A percentile compares a stretch with the other conserved stretches of the same genome.
phyloP scores from a whole-genome alignment of 2,888 invertebrate species.

The Diadegma fenestrale region DNA sequence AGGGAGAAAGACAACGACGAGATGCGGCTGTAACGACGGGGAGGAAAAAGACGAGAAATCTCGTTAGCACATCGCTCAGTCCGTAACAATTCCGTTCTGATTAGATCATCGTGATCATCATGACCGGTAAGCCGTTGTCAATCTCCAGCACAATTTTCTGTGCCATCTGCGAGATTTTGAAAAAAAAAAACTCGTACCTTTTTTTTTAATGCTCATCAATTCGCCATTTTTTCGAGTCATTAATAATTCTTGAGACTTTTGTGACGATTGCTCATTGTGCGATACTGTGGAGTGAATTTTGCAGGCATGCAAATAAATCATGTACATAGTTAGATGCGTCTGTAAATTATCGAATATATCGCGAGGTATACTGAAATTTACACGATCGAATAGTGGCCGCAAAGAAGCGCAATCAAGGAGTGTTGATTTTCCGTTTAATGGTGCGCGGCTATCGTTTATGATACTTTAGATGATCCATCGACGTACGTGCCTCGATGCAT shows the following conservation, averaged over 20 bases:
- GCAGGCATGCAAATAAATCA: background rate
- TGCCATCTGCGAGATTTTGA: background rate
- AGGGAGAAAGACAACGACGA: background rate
- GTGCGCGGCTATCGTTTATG: slow-evolving; percentile 69
- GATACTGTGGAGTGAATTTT: background rate
- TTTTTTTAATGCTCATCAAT: background rate
- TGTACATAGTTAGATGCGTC: slow-evolving; percentile 15
- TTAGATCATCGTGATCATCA: slow-evolving; percentile 45
- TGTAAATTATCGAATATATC: slow-evolving; percentile 25
- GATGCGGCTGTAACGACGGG: background rate
- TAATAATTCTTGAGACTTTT: background rate
- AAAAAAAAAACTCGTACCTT: background rate
- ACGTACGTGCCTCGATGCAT: slow-evolving; percentile 62
- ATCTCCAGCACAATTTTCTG: background rate
- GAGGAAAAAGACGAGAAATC: slow-evolving; percentile 37
- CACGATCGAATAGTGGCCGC: slow-evolving; percentile 15
- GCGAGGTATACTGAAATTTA: slow-evolving; percentile 9
- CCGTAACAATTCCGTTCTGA: slow-evolving; percentile 59
- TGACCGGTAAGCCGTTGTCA: slow-evolving; percentile 12
- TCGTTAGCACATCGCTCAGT: slow-evolving; percentile 50
- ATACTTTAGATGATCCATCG: slow-evolving; percentile 71
- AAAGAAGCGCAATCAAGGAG: slow-evolving; percentile 70
- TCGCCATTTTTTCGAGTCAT: background rate
- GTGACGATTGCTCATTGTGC: slow-evolving; percentile 6
- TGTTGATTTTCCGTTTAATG: slow-evolving; percentile 76